A percentile compares a stretch with the other conserved stretches of the same genome.
Evolutionary conservation across 2,888 invertebrate genomes (phyloP).

Genomic region (Drosophila birchii): DNA sequence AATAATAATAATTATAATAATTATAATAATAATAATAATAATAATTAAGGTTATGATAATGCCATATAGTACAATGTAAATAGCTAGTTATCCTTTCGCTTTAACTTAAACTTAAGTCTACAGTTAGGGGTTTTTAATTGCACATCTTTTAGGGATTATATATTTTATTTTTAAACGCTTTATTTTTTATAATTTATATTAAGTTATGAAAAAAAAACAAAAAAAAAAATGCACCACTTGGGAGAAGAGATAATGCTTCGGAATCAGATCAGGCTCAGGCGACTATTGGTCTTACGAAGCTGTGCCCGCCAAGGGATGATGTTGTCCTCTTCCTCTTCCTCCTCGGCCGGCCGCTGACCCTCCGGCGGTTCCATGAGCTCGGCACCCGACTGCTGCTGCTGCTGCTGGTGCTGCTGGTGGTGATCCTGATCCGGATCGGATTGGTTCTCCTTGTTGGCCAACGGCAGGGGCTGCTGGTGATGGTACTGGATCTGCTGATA

Average conservation of each 20-base stretch:
- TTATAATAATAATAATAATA: slow-evolving; percentile 13
- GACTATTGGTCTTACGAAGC: slow-evolving; percentile 95
- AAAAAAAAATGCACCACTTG: slow-evolving; percentile 69
- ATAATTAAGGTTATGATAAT: slow-evolving; percentile 16
- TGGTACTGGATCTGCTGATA: slow-evolving; percentile 83
- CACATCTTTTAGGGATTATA: slow-evolving; percentile 48
- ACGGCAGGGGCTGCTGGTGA: slow-evolving; percentile 59
- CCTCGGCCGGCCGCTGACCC: slow-evolving; percentile 76
- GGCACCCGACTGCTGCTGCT: slow-evolving; percentile 4
- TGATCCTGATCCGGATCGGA: slow-evolving; percentile 25
- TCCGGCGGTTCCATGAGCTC: slow-evolving; percentile 42
- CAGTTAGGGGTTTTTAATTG: slow-evolving; percentile 49
- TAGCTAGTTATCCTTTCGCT: slow-evolving; percentile 11
- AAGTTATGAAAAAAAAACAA: slow-evolving; percentile 17
- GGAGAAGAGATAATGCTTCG: slow-evolving; percentile 22
- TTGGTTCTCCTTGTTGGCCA: slow-evolving; percentile 76
- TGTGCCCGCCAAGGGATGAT: slow-evolving; percentile 96
- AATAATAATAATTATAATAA: not conserved
- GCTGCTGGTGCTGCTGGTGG: not conserved
- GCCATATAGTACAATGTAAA: slow-evolving; percentile 56
- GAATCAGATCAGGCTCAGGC: slow-evolving; percentile 90
- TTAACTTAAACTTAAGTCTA: slow-evolving; percentile 47
- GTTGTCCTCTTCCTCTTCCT: slow-evolving; percentile 87
- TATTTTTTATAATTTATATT: slow-evolving; percentile 13
- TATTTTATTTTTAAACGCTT: slow-evolving; percentile 18